Base-by-base conservation (phyloP, 64 coral and sea anemone genomes). In the Actinia equina region DNA sequence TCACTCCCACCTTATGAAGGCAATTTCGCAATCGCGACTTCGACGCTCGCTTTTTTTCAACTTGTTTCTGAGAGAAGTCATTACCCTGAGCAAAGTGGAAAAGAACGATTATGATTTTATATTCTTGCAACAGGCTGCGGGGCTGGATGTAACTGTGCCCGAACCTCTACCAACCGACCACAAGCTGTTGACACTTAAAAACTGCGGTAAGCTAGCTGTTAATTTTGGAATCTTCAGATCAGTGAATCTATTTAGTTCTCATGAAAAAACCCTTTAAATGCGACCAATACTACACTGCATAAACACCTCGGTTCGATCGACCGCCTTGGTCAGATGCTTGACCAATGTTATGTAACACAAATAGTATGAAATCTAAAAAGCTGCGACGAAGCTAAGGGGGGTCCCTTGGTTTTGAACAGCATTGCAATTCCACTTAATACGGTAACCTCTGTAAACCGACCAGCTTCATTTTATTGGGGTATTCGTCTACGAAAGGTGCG, bases 111-210 rank as follows among this genome's bases (percentile, higher is more conserved):
- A 37, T 37, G 22, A 2, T 64, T 22, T 64, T 64, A 22, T 64
- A 22, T 22, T n/a, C 62, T n/a, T 22, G 23, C 12, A 41, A 41
- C 12, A 96, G 94, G 94, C 87, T 20, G 94, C 94, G 46, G 94
- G 94, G 17, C 79, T 96, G 19, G 94, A 96, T 63, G 94, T 96
- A 13, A 96, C 94, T 4, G 92, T 89, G 27, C 94, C 94, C 18
- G 94, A 96, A 63, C 94, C 94, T 26, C 58, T 93, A 55, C 94
- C 94, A 87, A n/a, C 86, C 0, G 91, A 96, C 84, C 88, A 96
- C 43, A 91, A 87, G 5, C 91, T 96, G 26, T 70, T 96, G 17
- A 78, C 94, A 7, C 79, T 96, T 3, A 86, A 87, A 23, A 96
- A 96, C 80, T 96, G 94, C 64, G 94, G 94, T 96, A 90, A 96